These are phyloP conservation scores for Musca domestica DNA, from an alignment of 1,140 invertebrate species.

Conservation along the genomic window DNA sequence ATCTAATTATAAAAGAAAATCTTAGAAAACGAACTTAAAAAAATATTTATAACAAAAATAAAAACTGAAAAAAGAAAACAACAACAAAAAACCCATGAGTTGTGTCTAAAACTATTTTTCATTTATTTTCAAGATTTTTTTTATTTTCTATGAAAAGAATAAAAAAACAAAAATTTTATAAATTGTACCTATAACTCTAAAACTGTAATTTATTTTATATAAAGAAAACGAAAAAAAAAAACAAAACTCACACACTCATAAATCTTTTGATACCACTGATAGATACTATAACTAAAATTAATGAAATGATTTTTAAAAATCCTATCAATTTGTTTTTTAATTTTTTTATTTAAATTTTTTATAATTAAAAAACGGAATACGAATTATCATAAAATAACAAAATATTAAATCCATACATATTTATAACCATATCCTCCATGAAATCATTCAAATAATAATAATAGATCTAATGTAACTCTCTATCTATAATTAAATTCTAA, in stretches of 20 bases:
- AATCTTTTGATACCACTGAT: conserved; percentile 4
- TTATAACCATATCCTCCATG: background rate
- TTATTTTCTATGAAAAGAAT: no score
- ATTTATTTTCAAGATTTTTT: background rate
- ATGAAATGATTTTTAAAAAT: background rate
- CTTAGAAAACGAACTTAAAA: no score
- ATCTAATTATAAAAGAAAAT: no score
- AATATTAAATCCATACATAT: conserved; percentile 2
- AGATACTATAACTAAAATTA: conserved; percentile 3
- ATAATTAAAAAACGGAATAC: background rate
- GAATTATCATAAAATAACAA: background rate
- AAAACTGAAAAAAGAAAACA: no score
- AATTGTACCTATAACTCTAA: background rate
- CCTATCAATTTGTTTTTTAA: background rate
- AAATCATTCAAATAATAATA: background rate
- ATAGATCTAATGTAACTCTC: background rate
- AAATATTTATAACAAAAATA: no score
- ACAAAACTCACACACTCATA: background rate
- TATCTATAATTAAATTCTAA: background rate
- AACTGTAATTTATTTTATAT: background rate
- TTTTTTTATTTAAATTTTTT: background rate
- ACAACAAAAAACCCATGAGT: no score
- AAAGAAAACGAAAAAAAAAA: background rate
- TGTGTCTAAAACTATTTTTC: no score
- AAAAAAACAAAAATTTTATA: background rate